phyloP scores from a whole-genome alignment of 2,113 vertebrate genomes.

The Columba livia region DNA sequence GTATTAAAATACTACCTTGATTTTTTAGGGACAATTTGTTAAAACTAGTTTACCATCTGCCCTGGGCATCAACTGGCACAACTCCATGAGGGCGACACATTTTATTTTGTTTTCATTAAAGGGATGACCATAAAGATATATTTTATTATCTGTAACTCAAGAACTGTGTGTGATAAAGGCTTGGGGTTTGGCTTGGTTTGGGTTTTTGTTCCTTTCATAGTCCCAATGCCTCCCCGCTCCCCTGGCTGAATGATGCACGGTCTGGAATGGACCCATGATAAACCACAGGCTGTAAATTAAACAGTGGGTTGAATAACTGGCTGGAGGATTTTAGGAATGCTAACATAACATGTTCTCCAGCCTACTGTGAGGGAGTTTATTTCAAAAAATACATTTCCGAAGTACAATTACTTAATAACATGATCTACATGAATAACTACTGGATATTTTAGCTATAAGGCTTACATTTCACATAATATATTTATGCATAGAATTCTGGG shows the following conservation, averaged over 20 bases:
- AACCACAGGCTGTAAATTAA: conserved; percentile 53
- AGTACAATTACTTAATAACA: background rate
- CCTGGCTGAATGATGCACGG: background rate
- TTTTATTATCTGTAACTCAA: background rate
- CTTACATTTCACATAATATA: background rate
- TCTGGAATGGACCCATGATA: background rate
- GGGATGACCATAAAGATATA: background rate
- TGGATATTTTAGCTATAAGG: background rate
- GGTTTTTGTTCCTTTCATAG: background rate
- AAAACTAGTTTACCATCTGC: background rate
- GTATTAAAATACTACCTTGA: background rate
- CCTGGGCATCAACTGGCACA: background rate
- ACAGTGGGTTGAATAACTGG: conserved; percentile 20
- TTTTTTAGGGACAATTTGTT: background rate
- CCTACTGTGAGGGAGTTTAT: background rate
- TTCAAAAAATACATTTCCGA: background rate
- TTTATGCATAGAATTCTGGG: background rate
- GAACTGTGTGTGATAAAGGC: background rate
- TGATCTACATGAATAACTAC: background rate
- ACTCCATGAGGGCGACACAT: background rate
- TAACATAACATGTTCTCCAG: conserved; percentile 12
- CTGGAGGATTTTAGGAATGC: conserved; percentile 22
- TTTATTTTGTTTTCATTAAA: conserved; percentile 18
- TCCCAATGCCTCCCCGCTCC: background rate
- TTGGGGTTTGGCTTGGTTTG: background rate